Base-by-base conservation (phyloP, 2,113 vertebrate species). In the Cromileptes altivelis region DNA sequence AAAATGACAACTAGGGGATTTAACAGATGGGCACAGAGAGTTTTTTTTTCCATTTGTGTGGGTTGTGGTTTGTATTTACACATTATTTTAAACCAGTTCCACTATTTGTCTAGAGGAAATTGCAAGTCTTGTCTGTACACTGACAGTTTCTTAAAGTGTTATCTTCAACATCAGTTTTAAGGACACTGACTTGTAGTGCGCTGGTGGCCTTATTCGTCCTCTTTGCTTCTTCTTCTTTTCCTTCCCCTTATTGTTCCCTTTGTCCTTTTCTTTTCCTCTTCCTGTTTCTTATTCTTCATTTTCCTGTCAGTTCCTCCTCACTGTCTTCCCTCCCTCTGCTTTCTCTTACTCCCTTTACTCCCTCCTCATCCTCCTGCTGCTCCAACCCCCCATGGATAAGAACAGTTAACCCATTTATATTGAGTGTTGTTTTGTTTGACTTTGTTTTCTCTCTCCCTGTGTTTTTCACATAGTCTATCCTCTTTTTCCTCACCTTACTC, bases 211-310 rank as follows among this genome's bases (percentile, higher is more conserved):
- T 71, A 23, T 73, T 63, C 40, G 11, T 64, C 50, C 30, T 45
- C 5, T 55, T 57, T 42, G 40, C 49, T 52, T 23, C 27, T 58
- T 61, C 60, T 80, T 40, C 45, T 1, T 6, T 50, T 82, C 74
- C 72, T 84, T 81, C 25, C 37, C n/a, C 13, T 64, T 7, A 81
- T 88, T 88, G 85, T 86, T 85, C 65, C 61, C 56, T 72, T 49
- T 69, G 69, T 85, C 64, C 14, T 85, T 47, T 87, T 56, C 78
- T 73, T 74, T 55, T 47, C 77, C 61, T 70, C 42, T 77, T 84
- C 80, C 79, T 82, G 81, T 55, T 75, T 70, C 72, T 60, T 77
- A 17, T 50, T 75, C 15, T 80, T 53, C 13, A 40, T 50, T 68
- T 70, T 58, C 19, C 25, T 55, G 23, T 37, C 19, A 42, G 18